These are phyloP conservation scores for Nestor notabilis DNA, from an alignment of 2,113 vertebrate genomes.

Conservation along the genomic window DNA sequence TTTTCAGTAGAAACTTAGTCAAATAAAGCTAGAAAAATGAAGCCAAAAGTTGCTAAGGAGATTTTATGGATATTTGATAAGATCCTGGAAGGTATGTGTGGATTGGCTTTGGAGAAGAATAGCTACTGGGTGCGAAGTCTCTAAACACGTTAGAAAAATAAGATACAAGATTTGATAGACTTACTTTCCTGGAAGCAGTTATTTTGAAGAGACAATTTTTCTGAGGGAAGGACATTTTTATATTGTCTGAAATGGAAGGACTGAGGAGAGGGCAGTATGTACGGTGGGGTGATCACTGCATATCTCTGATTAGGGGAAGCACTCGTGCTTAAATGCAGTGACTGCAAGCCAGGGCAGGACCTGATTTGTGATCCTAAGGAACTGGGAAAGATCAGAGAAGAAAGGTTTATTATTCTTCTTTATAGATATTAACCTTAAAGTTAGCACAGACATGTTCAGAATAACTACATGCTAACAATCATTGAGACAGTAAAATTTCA, in stretches of 20 bases:
- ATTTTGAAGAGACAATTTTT: conserved; percentile 5
- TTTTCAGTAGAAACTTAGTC: background rate
- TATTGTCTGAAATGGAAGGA: conserved; percentile 39
- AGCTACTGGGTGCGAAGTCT: background rate
- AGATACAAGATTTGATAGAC: background rate
- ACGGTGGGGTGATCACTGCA: background rate
- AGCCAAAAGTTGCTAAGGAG: background rate
- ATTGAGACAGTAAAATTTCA: background rate
- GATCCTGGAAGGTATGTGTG: background rate
- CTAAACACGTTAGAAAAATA: background rate
- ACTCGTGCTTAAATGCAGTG: background rate
- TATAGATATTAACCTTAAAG: background rate
- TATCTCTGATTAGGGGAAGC: background rate
- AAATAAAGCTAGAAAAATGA: background rate
- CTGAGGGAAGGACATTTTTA: background rate
- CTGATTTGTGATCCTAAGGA: background rate
- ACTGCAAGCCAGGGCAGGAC: background rate
- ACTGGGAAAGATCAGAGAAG: background rate
- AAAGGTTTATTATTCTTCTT: background rate
- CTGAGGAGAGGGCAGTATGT: background rate
- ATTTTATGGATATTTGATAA: background rate
- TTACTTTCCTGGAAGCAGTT: background rate
- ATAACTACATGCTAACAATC: background rate
- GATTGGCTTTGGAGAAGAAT: background rate
- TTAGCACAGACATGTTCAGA: background rate